Base-by-base conservation (phyloP, 2,888 invertebrate species). In the Leistus spinibarbis region DNA sequence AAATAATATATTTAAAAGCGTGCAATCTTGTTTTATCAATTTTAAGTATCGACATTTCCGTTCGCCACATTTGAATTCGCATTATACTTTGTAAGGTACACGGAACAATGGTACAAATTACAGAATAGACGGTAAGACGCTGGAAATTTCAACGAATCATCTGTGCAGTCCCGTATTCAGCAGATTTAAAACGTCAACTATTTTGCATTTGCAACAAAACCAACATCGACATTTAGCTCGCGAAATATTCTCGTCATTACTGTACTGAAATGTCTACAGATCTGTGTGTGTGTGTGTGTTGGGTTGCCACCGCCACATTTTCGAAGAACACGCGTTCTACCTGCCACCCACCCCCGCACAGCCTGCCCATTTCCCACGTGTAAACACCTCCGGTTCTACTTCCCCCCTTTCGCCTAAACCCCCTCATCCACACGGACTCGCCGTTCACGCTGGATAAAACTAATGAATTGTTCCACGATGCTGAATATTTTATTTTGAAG, bases 301-400 rank as follows among this genome's bases (percentile, higher is more conserved):
- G 40, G 40, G 7, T 13, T 40, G 40, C 40, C 40, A 13, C 40
- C 40, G 40, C 40, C 40, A 13, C 40, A 40, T 7, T 40, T 40
- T 60, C 22, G 60, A 22, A 19, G 60, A 19, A 60, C 60, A 22
- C 60, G 60, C 60, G 53, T 53, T 66, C 24, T 40, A 17, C 66
- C 16, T 65, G 19, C 60, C 64, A 60, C 60, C 60, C 67, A 60
- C 66, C 54, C 20, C 22, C 71, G n/a, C n/a, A n/a, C n/a, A 73
- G 62, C 73, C 73, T 66, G 67, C 73, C 73, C 62, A 73, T 73
- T 72, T 73, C 73, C 73, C 73, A 73, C 73, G 73, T 73, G 73
- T 67, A 73, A 73, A 73, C 67, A 67, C 73, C 60, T 56, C 17
- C 62, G 40, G 5, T 63, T 53, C 19, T 60, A n/a, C 19, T 57